phyloP scores from a whole-genome alignment of 2,113 vertebrate genomes.

The Rhegmatorhina hoffmannsi region DNA sequence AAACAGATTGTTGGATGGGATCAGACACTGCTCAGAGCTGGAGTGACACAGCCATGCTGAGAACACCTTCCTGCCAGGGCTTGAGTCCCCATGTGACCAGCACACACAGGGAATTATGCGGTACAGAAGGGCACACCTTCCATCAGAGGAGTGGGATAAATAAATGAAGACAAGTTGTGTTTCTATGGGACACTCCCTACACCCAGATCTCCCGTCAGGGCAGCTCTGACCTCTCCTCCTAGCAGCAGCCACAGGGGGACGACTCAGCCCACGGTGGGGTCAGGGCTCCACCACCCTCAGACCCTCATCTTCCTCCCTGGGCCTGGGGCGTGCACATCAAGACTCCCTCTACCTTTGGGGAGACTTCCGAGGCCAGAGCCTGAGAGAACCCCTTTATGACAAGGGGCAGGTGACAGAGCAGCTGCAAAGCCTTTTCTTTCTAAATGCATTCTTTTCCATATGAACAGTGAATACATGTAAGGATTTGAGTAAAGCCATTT shows the following conservation, averaged over 20 bases:
- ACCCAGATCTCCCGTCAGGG: background rate
- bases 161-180: accelerated
- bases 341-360: accelerated
- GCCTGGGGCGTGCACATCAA: accelerated
- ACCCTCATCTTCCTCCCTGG: background rate
- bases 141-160: background rate
- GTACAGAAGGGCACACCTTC: accelerated
- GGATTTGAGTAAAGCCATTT: background rate
- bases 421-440: background rate
- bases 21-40: accelerated
- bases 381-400: accelerated
- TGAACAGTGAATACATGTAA: too few species aligned
- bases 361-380: accelerated
- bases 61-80: background rate
- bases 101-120: accelerated
- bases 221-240: too few species aligned
- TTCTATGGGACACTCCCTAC: background rate
- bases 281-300: background rate
- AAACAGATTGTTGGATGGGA: accelerated
- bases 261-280: background rate
- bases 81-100: accelerated
- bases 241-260: background rate
- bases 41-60: accelerated
- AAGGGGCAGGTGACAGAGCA: accelerated
- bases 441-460: background rate